phyloP scores from a whole-genome alignment of 2,888 invertebrate species.

The Parascotia fuliginaria region DNA sequence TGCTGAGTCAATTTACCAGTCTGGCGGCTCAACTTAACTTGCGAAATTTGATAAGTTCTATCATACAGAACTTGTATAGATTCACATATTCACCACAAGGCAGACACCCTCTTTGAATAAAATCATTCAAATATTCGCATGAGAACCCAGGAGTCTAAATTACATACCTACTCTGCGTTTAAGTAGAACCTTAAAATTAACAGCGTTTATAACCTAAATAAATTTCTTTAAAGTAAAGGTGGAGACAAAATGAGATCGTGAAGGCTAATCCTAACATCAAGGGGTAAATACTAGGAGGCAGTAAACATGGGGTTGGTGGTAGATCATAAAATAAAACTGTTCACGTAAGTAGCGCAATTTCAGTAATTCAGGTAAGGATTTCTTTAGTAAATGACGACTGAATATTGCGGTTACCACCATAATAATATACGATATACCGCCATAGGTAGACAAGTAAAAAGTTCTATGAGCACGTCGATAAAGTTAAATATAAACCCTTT shows the following conservation, averaged over 20 bases:
- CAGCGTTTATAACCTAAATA: too few species aligned
- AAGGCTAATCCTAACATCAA: constrained; percentile 28
- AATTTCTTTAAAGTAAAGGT: neutral
- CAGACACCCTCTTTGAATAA: too few species aligned
- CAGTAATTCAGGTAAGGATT: constrained; percentile 69
- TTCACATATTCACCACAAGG: too few species aligned
- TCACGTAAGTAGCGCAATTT: constrained; percentile 61
- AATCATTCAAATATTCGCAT: too few species aligned
- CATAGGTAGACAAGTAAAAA: constrained; percentile 51
- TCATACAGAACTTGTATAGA: too few species aligned
- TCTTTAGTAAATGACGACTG: constrained; percentile 59
- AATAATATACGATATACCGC: too few species aligned
- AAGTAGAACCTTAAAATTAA: too few species aligned
- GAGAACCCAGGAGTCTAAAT: too few species aligned
- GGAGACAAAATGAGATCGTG: constrained; percentile 5
- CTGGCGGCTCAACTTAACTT: too few species aligned
- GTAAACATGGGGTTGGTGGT: constrained; percentile 52
- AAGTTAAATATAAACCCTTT: constrained; percentile 53
- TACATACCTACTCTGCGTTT: too few species aligned
- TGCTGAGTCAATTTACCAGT: too few species aligned
- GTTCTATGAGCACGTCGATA: constrained; percentile 56
- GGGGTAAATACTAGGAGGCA: constrained; percentile 32
- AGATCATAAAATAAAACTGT: constrained; percentile 66
- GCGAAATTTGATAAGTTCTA: too few species aligned
- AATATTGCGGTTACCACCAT: constrained; percentile 52